Evolutionary conservation across 2,888 invertebrate species (phyloP), one percentile per base, ranked within the genome.

Genomic region (Slavum lentiscoides): DNA sequence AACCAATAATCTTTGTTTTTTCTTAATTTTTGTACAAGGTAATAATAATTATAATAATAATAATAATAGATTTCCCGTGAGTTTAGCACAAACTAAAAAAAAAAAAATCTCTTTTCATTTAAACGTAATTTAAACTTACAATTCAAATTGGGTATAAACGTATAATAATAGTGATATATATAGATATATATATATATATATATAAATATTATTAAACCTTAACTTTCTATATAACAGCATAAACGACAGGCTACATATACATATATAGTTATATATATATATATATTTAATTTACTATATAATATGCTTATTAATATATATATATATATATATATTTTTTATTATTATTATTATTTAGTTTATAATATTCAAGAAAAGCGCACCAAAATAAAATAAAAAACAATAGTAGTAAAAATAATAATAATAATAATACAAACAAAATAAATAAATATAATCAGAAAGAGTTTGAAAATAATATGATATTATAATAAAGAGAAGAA

Each of bases 111-210:
- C n/a, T 39, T 70, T 68, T 68, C 49, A 30, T 61, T 74, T 69
- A 19, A 67, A 66, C 37, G 58, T 66, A 69, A 37, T 62, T 62
- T 77, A 61, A 69, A 70, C 69, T 77, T 77, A 77, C 21, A 77
- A 69, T 77, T 77, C 69, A 72, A 72, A 23, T 64, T 17, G 77
- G 53, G 62, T 69, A 70, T 77, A 70, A 77, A 77, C 68, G 75
- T 70, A 77, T 77, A 77, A 77, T 77, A 77, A 77, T 77, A 77
- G 68, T 75, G 75, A 70, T 80, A 80, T 72, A 72, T n/a, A n/a
- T n/a, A n/a, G n/a, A n/a, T n/a, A n/a, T n/a, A n/a, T n/a, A n/a
- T n/a, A 70, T 80, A 80, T 72, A 72, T 30, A 30, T 30, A 30
- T 30, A 30, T 80, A 70, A 80, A 70, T 70, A 62, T 62, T 64